Evolutionary conservation across 53 echinoderm and acorn worm genomes (phyloP), one percentile per base, ranked within the genome.

Genomic region (Holothuria leucospilota): DNA sequence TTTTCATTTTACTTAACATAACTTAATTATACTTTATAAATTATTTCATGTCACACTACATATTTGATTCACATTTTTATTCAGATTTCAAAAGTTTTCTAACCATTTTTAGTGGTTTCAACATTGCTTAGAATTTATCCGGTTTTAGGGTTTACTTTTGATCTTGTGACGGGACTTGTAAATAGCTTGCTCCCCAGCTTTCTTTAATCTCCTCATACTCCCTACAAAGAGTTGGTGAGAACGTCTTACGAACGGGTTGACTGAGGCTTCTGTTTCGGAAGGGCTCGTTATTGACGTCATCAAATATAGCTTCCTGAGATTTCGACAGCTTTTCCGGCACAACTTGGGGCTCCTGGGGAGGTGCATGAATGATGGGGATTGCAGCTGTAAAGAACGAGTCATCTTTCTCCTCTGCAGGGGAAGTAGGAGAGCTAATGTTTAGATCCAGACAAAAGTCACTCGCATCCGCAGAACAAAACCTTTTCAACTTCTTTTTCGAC

Each of bases 201-300:
- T 80, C 60, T 30, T 56, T 51, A 15, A 80, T 80, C 39, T 80
- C 80, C 0, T 26, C 59, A 38, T 80, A 80, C 15, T 80, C 80
- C 61, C 61, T 80, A 5, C 28, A 60, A 28, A 80, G 80, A 28
- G 59, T 80, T 12, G 80, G 80, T 30, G 80, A 80, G 38, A 29
- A 80, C 8, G 80, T 80, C 34, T 61, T 24, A 20, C 56, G 52
- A 21, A 61, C 61, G 26, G 80, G 80, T 34, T 80, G 80, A 20
- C 80, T 80, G 9, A 58, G 59, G 39, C 80, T 80, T 20, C 80
- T 80, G 39, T 38, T 80, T 80, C 80, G 59, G 29, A 80, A 80
- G 4, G 80, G 80, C 56, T 80, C 80, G 24, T 80, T 34, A 29
- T 12, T 9, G n/a, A 59, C 59, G 26, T 80, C 80, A 60, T 80